Evolutionary conservation across 2,113 vertebrate species (phyloP), one percentile per base, ranked within the genome.

Genomic region (Cathartes aura): DNA sequence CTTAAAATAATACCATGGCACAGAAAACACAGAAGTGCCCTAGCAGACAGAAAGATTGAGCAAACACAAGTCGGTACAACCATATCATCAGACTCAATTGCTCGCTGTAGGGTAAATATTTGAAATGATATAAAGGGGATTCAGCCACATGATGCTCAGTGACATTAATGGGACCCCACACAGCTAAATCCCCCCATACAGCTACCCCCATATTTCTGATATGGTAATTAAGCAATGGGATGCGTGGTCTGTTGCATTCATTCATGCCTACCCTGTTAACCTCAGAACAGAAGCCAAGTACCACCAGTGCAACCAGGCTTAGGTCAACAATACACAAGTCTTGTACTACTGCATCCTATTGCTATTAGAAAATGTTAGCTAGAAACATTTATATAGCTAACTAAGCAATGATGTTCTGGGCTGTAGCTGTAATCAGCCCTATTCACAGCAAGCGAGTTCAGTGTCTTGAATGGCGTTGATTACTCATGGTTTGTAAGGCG

Each of bases 391-490:
- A 30, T 88, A 86, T 11, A 60, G 53, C 67, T 87, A 42, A 95
- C 91, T 78, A 94, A 93, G 81, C 91, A 93, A 81, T 21, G 67
- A 80, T 8, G 11, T 64, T 92, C 93, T 58, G 26, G 82, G 58
- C 74, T 90, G 60, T 9, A 74, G 42, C 74, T 95, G 47, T 26
- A 94, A 96, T 97, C 89, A 91, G 75, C 30, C 40, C 52, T 94
- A 90, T 91, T 96, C 78, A 83, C 52, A 50, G 70, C 78, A 68
- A 87, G 42, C 3, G 34, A 89, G 86, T 89, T 87, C 82, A 93
- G 55, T 85, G 56, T 34, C 27, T 5, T 80, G 94, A 97, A 93
- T 86, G 82, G 76, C 19, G 8, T 52, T 98, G 95, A 96, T 90
- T 95, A 82, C 47, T 89, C 84, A 42, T 58, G 93, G 79, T 50